Evolutionary conservation across 2,113 vertebrate genomes (phyloP).

Genomic region (Loxodonta africana): DNA sequence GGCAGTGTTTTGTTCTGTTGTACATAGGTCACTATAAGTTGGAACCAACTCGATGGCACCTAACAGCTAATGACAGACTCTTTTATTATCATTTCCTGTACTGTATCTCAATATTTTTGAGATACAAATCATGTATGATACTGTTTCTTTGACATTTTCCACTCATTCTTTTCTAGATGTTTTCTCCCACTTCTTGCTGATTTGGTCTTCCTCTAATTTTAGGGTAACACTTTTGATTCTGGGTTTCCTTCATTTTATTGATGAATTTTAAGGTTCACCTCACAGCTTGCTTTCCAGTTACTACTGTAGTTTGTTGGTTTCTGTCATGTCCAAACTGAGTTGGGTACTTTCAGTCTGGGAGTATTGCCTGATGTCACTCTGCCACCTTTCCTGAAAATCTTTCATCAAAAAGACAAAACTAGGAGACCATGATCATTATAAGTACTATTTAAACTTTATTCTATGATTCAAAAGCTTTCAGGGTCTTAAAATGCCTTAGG

Average conservation of each 20-base stretch:
- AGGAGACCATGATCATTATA: not conserved
- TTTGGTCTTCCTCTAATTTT: not conserved
- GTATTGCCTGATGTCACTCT: not conserved
- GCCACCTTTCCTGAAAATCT: not conserved
- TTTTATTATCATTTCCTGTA: not conserved
- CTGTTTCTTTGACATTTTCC: not conserved
- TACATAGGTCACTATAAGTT: too few relatives aligned
- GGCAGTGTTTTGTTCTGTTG: too few relatives aligned
- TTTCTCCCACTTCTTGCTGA: not conserved
- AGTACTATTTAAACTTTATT: not conserved
- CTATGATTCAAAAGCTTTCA: conserved; percentile 44
- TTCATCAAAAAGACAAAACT: not conserved
- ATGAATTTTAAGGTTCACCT: not conserved
- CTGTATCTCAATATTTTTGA: not conserved
- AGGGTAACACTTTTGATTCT: not conserved
- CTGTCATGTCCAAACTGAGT: not conserved
- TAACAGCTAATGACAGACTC: too few relatives aligned
- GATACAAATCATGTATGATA: not conserved
- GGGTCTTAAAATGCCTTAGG: not conserved
- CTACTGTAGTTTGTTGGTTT: not conserved
- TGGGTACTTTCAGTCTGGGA: not conserved
- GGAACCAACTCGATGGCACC: too few relatives aligned
- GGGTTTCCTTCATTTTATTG: not conserved
- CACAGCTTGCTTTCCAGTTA: not conserved
- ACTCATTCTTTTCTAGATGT: not conserved